Base-by-base conservation (phyloP, 2,797 vertebrate genomes). In the Microchirus variegatus region DNA sequence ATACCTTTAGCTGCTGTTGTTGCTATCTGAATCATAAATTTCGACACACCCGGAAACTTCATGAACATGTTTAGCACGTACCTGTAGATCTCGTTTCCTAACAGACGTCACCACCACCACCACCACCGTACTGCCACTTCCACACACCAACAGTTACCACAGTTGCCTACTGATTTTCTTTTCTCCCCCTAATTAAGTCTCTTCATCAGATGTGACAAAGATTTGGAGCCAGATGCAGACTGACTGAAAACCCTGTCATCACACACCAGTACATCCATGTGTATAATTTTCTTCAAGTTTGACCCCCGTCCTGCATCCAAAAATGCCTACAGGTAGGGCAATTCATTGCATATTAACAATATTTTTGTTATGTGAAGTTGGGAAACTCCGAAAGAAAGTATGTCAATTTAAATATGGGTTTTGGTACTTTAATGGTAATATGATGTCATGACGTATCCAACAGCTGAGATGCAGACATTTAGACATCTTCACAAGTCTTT, bases 251-350 rank as follows among this genome's bases (percentile, higher is more conserved):
- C 14, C 40, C 59, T 31, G 31, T 31, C 31, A 31, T 31, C 31
- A 31, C 31, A 31, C 42, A 43, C 22, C 38, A 73, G 43, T 61
- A 3, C 89, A 89, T 90, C 89, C 93, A 99, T 99, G 98, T 99
- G 98, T 84, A 98, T 99, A 87, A 95, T 99, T 88, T 96, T 99
- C 81, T 96, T 98, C 85, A 98, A 98, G 93, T 98, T 98, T 61
- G 96, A 99, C 85, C 97, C 97, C 55, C 94, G 94, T 16, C 96
- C 97, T 63, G 95, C 91, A 73, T 98, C 97, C 86, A 98, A 96
- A 95, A 98, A 95, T 93, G 96, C 96, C 1, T 99, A 99, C 94
- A 99, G 98, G 97, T 98, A 93, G 90, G 74, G 26, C n/a, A 14
- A 1, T 16, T 14, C 38, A 40, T 22, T 19, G 12, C 41, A 40